A percentile compares a stretch with the other conserved stretches of the same genome.
These are phyloP conservation scores for Variabilichromis moorii DNA, from an alignment of 2,113 vertebrate species.

Conservation along the genomic window DNA sequence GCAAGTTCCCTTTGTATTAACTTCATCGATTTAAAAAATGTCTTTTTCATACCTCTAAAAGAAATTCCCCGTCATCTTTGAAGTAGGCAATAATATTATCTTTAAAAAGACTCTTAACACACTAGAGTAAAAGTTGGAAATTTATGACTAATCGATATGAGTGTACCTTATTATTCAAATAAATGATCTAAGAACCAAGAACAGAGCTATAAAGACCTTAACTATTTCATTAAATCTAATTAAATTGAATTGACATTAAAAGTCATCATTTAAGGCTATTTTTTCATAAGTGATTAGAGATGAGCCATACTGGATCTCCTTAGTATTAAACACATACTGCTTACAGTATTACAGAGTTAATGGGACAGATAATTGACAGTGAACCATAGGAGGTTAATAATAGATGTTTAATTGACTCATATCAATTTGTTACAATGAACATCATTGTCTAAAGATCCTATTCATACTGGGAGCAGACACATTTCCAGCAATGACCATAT, in stretches of 20 bases:
- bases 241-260: slow-evolving; percentile 66
- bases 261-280: slow-evolving; percentile 54
- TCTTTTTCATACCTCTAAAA: slow-evolving; percentile 10
- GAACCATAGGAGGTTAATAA: slow-evolving; percentile 77
- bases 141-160: slow-evolving; percentile 65
- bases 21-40: background rate
- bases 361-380: slow-evolving; percentile 78
- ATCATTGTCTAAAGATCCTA: slow-evolving; percentile 43
- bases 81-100: slow-evolving; percentile 49
- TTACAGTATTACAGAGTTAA: slow-evolving; percentile 75
- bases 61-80: slow-evolving; percentile 19
- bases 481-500: slow-evolving; percentile 16
- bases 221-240: slow-evolving; percentile 69
- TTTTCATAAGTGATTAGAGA: slow-evolving; percentile 54
- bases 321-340: slow-evolving; percentile 68
- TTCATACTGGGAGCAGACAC: slow-evolving; percentile 13
- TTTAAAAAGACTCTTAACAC: slow-evolving; percentile 57
- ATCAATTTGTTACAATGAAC: slow-evolving; percentile 69
- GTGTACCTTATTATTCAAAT: slow-evolving; percentile 65
- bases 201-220: slow-evolving; percentile 62
- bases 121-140: slow-evolving; percentile 40
- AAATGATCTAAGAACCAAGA: slow-evolving; percentile 54
- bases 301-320: slow-evolving; percentile 53
- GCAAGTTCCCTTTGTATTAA: background rate
- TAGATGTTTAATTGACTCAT: slow-evolving; percentile 73